phyloP scores from a whole-genome alignment of 2,888 invertebrate genomes.

The Vanessa cardui region DNA sequence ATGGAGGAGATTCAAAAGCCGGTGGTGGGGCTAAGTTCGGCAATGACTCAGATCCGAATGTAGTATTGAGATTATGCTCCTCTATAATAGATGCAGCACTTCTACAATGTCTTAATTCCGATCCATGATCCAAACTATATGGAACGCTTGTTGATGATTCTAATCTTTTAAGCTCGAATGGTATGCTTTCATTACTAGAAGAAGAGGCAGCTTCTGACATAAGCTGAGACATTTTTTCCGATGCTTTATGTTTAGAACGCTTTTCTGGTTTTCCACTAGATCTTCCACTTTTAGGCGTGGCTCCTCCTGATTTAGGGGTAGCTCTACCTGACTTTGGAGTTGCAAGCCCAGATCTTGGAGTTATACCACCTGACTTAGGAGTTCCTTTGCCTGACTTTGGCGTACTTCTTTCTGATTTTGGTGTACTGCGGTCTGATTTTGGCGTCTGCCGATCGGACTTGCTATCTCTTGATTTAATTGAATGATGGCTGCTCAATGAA shows the following conservation, averaged over 20 bases:
- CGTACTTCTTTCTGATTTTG: constrained; percentile 72
- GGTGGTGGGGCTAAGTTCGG: constrained; percentile 87
- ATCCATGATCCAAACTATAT: constrained; percentile 81
- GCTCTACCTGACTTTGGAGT: constrained; percentile 74
- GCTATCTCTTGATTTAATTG: constrained; percentile 76
- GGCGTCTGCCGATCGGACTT: constrained; percentile 76
- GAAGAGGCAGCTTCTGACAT: constrained; percentile 84
- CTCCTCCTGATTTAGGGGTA: constrained; percentile 73
- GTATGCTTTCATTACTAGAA: constrained; percentile 83
- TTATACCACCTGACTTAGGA: constrained; percentile 71
- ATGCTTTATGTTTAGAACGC: constrained; percentile 74
- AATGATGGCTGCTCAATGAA: constrained; percentile 79
- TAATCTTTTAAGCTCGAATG: constrained; percentile 74
- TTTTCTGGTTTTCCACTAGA: constrained; percentile 77
- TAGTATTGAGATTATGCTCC: constrained; percentile 79
- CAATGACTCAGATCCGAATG: constrained; percentile 86
- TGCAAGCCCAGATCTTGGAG: constrained; percentile 72
- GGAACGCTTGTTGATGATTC: constrained; percentile 86
- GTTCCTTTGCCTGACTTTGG: constrained; percentile 76
- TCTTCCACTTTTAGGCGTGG: constrained; percentile 84
- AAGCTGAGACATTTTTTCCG: constrained; percentile 79
- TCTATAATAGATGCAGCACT: constrained; percentile 83
- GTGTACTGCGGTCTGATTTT: constrained; percentile 76
- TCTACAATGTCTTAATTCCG: constrained; percentile 80
- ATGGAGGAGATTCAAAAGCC: constrained; percentile 82